These are phyloP conservation scores for Apodemus agrarius DNA, from an alignment of 2,797 vertebrate genomes.

Conservation along the genomic window DNA sequence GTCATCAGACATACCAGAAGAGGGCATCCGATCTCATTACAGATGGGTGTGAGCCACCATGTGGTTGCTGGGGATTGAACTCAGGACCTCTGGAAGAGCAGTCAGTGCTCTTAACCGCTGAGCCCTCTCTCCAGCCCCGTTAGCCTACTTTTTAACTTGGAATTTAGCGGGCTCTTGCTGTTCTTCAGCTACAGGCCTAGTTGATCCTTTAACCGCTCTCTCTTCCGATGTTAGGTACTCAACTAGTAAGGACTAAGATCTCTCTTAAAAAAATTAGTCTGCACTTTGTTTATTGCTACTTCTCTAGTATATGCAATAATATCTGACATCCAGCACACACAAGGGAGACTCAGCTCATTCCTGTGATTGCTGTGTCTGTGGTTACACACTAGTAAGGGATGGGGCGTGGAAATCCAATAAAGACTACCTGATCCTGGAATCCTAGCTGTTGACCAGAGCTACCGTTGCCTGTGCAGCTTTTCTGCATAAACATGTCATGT, in stretches of 20 bases:
- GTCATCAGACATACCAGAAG: no score
- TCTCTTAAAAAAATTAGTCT: no score
- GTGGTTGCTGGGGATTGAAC: no score
- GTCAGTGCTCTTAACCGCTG: no score
- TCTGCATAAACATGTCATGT: accelerated
- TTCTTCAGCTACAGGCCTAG: neutral
- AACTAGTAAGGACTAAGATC: neutral
- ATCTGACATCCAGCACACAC: neutral
- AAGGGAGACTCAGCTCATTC: neutral
- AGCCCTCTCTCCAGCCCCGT: no score
- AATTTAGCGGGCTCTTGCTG: neutral
- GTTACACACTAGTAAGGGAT: neutral
- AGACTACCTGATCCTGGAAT: neutral
- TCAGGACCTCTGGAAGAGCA: no score
- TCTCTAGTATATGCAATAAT: neutral
- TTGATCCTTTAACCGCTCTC: neutral
- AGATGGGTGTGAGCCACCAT: no score
- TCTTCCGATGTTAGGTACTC: neutral
- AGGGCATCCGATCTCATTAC: no score
- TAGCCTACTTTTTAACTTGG: neutral
- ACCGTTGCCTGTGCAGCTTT: neutral
- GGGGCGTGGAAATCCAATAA: neutral
- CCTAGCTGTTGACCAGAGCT: neutral
- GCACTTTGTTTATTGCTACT: neutral
- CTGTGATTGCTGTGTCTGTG: neutral